Evolutionary conservation across 2,797 vertebrate species (phyloP).

Genomic region (Pachyuromys duprasi): DNA sequence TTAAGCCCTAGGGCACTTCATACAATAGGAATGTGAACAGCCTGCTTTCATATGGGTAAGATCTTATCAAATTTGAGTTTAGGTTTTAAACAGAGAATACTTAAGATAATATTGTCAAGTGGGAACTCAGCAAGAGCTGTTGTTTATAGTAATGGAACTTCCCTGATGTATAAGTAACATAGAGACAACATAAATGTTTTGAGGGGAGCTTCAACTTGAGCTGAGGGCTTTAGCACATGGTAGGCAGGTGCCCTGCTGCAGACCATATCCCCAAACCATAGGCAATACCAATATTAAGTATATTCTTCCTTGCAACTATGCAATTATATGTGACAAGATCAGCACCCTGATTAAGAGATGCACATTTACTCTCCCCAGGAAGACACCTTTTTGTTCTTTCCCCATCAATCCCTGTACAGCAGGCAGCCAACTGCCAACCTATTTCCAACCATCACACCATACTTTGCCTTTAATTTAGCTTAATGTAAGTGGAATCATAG

Average conservation of each 20-base stretch:
- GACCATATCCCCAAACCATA: background rate
- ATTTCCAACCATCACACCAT: background rate
- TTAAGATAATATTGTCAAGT: conserved; percentile 11
- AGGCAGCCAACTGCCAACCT: background rate
- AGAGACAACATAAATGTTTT: background rate
- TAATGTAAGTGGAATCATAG: background rate
- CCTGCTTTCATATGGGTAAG: background rate
- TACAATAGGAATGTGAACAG: background rate
- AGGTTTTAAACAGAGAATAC: conserved; percentile 13
- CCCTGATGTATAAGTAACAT: background rate
- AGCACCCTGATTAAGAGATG: background rate
- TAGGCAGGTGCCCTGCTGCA: background rate
- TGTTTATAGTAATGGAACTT: background rate
- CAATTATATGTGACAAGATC: background rate
- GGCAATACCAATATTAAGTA: conserved; percentile 14
- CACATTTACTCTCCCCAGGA: background rate
- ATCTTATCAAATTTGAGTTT: conserved; percentile 47
- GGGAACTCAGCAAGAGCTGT: conserved; percentile 22
- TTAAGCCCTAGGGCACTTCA: background rate
- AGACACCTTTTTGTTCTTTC: background rate
- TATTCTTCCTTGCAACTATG: background rate
- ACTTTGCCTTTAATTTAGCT: background rate
- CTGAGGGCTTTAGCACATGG: background rate
- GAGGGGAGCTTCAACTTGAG: background rate
- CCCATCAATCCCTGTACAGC: background rate